Conservation (phyloP, 2,113 vertebrate species). For the Anseranas semipalmata region DNA sequence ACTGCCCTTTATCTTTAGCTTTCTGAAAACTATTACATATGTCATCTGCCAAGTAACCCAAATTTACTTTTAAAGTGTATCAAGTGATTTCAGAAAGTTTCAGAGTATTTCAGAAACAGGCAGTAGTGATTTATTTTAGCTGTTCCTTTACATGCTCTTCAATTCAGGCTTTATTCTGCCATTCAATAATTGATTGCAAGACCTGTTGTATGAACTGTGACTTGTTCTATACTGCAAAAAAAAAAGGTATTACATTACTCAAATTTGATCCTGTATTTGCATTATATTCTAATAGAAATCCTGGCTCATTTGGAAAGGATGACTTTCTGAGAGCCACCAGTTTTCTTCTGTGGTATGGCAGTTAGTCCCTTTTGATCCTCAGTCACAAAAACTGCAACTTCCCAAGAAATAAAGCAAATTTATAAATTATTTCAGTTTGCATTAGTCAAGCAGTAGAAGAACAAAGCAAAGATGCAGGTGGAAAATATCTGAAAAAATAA, state of each 20-base stretch:
- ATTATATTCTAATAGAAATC: background rate
- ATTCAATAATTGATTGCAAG: background rate
- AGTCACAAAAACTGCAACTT: background rate
- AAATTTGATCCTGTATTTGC: background rate
- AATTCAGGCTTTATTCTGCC: background rate
- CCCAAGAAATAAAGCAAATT: background rate
- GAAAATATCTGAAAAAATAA: background rate
- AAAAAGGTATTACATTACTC: background rate
- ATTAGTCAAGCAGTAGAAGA: background rate
- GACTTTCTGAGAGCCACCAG: background rate
- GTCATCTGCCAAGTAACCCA: background rate
- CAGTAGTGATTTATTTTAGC: background rate
- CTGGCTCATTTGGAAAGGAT: background rate
- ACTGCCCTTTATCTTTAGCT: background rate
- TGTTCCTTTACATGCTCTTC: background rate
- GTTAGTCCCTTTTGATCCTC: background rate
- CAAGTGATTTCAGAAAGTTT: background rate
- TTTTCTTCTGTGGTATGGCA: background rate
- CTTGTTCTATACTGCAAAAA: background rate
- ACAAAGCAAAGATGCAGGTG: background rate
- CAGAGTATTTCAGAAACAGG: background rate
- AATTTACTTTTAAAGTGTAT: background rate
- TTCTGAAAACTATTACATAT: background rate
- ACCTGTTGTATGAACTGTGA: background rate
- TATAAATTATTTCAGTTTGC: background rate